These are phyloP conservation scores for Chloebia gouldiae DNA, from an alignment of 2,113 vertebrate species.

Conservation along the genomic window DNA sequence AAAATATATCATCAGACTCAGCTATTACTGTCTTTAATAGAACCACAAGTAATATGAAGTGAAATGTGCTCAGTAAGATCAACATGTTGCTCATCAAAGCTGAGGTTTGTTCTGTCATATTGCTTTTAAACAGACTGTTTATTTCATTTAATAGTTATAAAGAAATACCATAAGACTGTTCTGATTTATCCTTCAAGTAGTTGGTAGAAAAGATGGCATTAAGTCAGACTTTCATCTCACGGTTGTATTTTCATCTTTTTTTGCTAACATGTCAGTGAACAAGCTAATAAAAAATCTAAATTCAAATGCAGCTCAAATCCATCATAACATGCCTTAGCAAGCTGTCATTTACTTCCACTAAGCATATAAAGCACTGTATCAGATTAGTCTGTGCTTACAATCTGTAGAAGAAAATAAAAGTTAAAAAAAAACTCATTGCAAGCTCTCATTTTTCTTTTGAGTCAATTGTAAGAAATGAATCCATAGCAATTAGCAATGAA, in stretches of 20 bases:
- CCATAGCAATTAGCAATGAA: background rate
- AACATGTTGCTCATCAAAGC: background rate
- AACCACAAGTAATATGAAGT: background rate
- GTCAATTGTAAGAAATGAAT: background rate
- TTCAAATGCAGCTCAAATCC: background rate
- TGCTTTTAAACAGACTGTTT: background rate
- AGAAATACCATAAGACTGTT: background rate
- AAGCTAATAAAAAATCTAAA: background rate
- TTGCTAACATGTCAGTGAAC: background rate
- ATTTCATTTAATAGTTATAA: slow-evolving; percentile 24
- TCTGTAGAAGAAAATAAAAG: background rate
- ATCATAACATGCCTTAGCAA: background rate
- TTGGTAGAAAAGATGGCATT: background rate
- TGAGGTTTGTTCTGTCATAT: background rate
- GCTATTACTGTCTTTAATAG: background rate
- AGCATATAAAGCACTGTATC: background rate
- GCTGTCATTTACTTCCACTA: background rate
- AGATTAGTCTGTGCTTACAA: background rate
- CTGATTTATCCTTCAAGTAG: slow-evolving; percentile 17
- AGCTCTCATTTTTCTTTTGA: background rate
- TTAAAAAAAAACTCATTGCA: background rate
- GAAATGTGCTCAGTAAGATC: background rate
- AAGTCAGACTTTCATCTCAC: background rate
- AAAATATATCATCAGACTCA: slow-evolving; percentile 7
- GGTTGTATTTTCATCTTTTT: background rate